Base-by-base conservation (phyloP, 2,113 vertebrate genomes). In the Shinisaurus crocodilurus region DNA sequence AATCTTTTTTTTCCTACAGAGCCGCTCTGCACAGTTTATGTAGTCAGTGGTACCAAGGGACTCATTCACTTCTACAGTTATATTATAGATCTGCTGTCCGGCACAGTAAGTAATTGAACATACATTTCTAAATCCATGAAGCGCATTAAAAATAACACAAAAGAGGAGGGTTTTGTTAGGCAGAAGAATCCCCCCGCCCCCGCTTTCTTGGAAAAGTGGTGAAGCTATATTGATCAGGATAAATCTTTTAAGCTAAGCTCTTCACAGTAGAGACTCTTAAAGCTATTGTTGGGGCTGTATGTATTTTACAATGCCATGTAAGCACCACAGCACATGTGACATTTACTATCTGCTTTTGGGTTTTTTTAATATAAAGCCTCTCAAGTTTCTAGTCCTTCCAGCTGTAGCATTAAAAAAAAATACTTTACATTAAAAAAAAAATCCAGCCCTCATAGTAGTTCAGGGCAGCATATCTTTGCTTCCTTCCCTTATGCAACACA, bases 71-170 rank as follows among this genome's bases (percentile, higher is more conserved):
- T 98, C 93, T 98, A 98, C 89, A 96, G 96, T 93, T 98, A 98
- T 92, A 93, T 99, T 89, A 97, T 98, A 90, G 98, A 99, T 92
- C 95, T 99, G 85, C 97, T 99, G 54, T 99, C 98, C 75, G 99
- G 99, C 79, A 98, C 97, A 84, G 98, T 99, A 96, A 97, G 98
- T 98, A 87, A 85, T 89, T 84, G 72, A 3, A 48, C 32, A 37
- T 48, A 70, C 43, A 1, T 84, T 85, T 94, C 34, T 85, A 1
- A 82, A n/a, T 91, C 81, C 88, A 0, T 65, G 7, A 48, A 65
- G 18, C 20, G 29, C 2, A 13, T 70, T 48, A 18, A 69, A 0
- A 1, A 0, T 77, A 54, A 2, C 50, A 67, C 60, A 87, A 75
- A 63, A 84, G 3, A 63, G 74, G 13, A 69, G 7, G 1, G 0